phyloP scores from a whole-genome alignment of 2,113 vertebrate genomes.

The Globicephala melas region DNA sequence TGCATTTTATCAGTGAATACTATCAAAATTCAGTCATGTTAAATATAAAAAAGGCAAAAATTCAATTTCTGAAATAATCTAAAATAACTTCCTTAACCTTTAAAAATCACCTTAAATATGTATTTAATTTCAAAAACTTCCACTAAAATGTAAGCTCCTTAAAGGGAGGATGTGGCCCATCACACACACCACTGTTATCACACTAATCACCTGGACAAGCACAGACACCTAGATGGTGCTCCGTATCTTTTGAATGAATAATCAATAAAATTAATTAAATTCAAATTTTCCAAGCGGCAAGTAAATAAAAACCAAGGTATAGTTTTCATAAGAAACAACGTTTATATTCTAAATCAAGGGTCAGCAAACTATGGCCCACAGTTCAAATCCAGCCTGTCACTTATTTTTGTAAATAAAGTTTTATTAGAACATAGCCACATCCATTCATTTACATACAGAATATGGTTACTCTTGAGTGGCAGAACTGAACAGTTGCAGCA shows the following conservation, averaged over 20 bases:
- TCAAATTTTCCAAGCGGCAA: constrained; percentile 8
- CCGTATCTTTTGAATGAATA: not conserved
- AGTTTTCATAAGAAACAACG: not conserved
- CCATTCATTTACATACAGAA: not conserved
- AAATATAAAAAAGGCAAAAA: not conserved
- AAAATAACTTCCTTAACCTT: constrained; percentile 1
- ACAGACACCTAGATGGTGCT: not conserved
- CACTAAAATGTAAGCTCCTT: not conserved
- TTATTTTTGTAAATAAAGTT: constrained; percentile 1
- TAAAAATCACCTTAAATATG: constrained; percentile 4
- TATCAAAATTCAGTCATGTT: not conserved
- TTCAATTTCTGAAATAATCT: constrained; percentile 27
- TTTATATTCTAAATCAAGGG: not conserved
- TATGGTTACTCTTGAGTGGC: not conserved
- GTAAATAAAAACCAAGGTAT: not conserved
- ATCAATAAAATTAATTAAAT: not conserved
- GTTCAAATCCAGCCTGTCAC: not conserved
- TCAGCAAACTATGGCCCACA: not conserved
- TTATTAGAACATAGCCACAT: not conserved
- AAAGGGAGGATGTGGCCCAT: not conserved
- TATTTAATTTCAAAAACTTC: constrained; percentile 6
- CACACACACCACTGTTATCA: not conserved
- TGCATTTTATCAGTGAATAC: not conserved
- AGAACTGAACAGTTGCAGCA: not conserved
- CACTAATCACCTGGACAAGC: not conserved